Evolutionary conservation across 2,888 invertebrate species (phyloP).

Genomic region (Rhingia campestris): DNA sequence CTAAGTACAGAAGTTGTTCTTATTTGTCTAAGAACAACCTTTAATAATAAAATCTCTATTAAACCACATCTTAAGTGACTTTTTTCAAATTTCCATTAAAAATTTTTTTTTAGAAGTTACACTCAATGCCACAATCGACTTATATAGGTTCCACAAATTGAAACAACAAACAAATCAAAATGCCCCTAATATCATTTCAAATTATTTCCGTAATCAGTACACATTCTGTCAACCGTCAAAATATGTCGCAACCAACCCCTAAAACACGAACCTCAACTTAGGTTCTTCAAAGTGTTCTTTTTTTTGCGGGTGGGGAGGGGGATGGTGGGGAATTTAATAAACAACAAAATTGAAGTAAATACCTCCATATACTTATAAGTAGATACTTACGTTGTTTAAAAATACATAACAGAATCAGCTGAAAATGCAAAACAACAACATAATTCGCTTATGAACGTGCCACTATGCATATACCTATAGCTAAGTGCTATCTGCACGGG

Average conservation of each 20-base stretch:
- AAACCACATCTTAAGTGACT: too few relatives aligned
- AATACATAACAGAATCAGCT: slow-evolving; percentile 38
- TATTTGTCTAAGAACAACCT: too few relatives aligned
- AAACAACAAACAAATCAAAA: neutral
- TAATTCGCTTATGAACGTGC: slow-evolving; percentile 40
- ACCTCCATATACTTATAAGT: slow-evolving; percentile 6
- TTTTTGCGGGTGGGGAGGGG: too few relatives aligned
- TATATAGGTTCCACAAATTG: neutral
- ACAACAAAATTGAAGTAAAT: neutral
- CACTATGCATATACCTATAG: slow-evolving; percentile 24
- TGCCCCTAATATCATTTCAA: neutral
- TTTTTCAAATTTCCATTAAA: too few relatives aligned
- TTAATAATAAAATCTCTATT: too few relatives aligned
- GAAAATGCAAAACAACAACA: slow-evolving; percentile 22
- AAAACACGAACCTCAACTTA: neutral
- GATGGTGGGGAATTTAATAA: neutral
- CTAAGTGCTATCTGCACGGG: slow-evolving; percentile 22
- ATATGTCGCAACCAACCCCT: slow-evolving; percentile 29
- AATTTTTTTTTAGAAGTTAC: too few relatives aligned
- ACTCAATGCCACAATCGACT: too few relatives aligned
- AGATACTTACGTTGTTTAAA: neutral
- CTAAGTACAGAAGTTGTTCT: too few relatives aligned
- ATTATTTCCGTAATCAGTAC: neutral
- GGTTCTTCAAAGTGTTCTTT: neutral
- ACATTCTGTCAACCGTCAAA: too few relatives aligned